Evolutionary conservation across 2,888 invertebrate species (phyloP).

Genomic region (Lissocephala sabroskyi): DNA sequence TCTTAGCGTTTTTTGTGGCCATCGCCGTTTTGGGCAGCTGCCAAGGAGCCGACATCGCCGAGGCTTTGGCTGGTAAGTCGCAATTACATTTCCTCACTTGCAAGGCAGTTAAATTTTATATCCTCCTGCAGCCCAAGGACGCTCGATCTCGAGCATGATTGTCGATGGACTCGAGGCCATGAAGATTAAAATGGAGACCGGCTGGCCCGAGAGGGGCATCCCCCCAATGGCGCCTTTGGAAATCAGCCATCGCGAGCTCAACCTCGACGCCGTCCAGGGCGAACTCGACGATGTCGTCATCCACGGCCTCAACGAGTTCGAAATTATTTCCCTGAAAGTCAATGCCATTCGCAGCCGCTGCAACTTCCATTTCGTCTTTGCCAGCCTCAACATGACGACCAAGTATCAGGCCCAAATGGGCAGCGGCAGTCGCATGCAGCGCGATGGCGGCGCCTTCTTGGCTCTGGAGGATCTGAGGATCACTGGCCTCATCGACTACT

Average conservation of each 20-base stretch:
- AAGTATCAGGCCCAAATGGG: constrained; percentile 45
- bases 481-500: constrained; percentile 47
- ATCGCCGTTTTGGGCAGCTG: constrained; percentile 23
- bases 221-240: constrained; percentile 59
- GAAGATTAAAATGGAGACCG: constrained; percentile 48
- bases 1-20: constrained; percentile 20
- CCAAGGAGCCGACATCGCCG: constrained; percentile 27
- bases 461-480: constrained; percentile 47
- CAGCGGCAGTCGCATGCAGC: constrained; percentile 28
- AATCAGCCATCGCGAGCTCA: constrained; percentile 36
- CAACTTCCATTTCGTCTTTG: constrained; percentile 44
- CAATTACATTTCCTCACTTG: too few species aligned
- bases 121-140: constrained; percentile 28
- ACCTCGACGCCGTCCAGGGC: constrained; percentile 25
- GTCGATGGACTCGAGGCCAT: constrained; percentile 37
- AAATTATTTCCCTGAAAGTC: constrained; percentile 34
- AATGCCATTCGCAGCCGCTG: constrained; percentile 38
- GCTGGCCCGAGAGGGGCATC: constrained; percentile 49
- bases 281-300: constrained; percentile 41
- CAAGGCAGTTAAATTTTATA: background rate
- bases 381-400: constrained; percentile 41
- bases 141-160: constrained; percentile 41
- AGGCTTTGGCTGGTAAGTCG: constrained; percentile 29
- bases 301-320: constrained; percentile 55
- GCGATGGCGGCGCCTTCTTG: constrained; percentile 53